Percentiles rank a stretch among this genome's conserved stretches.
Conservation (phyloP, 1,140 invertebrate species). For the Drosophila persimilis region DNA sequence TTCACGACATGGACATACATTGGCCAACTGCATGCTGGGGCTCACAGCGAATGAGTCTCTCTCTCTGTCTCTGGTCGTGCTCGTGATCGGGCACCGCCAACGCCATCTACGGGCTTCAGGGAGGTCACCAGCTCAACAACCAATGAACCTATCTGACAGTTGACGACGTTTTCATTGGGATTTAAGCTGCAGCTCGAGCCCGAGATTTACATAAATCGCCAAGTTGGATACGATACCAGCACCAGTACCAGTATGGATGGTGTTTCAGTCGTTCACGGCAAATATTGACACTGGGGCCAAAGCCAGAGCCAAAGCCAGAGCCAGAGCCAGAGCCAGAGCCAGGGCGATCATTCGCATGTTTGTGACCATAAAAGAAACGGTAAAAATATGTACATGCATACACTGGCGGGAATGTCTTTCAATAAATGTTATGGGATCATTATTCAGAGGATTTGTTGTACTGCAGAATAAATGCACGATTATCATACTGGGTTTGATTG, state of each 20-base stretch:
- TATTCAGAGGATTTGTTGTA: no score
- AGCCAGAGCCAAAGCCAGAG: neutral
- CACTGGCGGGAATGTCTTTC: constrained; percentile 7
- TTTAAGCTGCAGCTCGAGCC: constrained; percentile 7
- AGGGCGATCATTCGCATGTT: constrained; percentile 36
- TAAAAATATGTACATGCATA: constrained; percentile 36
- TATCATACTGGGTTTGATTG: no score
- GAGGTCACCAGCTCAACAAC: constrained; percentile 56
- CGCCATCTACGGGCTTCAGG: constrained; percentile 55
- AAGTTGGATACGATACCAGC: constrained; percentile 29
- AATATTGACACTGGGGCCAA: constrained; percentile 58
- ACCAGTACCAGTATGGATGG: neutral
- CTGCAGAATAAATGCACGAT: no score
- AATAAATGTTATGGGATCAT: no score
- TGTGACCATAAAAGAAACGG: constrained; percentile 45
- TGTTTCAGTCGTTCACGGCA: constrained; percentile 50
- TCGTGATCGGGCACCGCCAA: constrained; percentile 69
- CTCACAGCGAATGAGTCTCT: neutral
- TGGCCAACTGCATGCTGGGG: no score
- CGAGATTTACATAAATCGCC: constrained; percentile 72
- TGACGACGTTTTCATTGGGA: constrained; percentile 44
- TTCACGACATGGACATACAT: constrained; percentile 64
- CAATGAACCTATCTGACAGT: constrained; percentile 31
- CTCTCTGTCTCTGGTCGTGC: constrained; percentile 11
- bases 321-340: neutral